Evolutionary conservation across 23 tunicate species (phyloP), one percentile per base, ranked within the genome.

Genomic region (Styela plicata): DNA sequence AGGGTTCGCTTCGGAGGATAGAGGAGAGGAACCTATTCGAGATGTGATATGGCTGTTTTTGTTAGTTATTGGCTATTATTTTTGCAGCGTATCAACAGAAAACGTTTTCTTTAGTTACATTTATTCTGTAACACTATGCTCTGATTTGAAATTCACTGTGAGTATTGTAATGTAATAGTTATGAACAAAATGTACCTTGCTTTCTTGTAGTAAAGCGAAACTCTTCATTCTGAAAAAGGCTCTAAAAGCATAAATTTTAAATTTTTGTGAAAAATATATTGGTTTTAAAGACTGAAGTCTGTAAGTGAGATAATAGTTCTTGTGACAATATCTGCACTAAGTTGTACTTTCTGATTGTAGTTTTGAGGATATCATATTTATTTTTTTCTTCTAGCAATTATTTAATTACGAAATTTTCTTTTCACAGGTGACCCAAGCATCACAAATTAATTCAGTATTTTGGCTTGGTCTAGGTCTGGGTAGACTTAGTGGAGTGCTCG

Each of bases 401-500:
- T n/a, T n/a, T n/a, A n/a, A n/a, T n/a, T n/a, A n/a, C n/a, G n/a
- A n/a, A n/a, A n/a, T n/a, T n/a, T n/a, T n/a, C 34, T 1, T 1
- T 83, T 3, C 74, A 30, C 28, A 93, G 98, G 89, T 88, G 31
- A 21, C 80, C 18, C 81, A 96, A 63, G 92, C 99, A 22, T 79
- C 99, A 0, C 79, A 74, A 10, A 36, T 96, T 2, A 96, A 91
- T 88, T 82, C 96, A 18, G 26, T 96, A 23, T 96, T 90, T 70
- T 96, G 99, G 99, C 86, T 81, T 62, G 99, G 99, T 16, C 88
- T 96, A 33, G 82, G 83, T 1, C 83, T 85, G 21, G 99, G 99
- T 20, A 69, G 99, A 36, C 86, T 88, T 2, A 83, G 97, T 17
- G 99, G 99, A 36, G 95, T 96, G 21, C 53, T 90, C 24, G 85